Conservation (phyloP, 2,797 vertebrate species). For the Arnoldichthys spilopterus region DNA sequence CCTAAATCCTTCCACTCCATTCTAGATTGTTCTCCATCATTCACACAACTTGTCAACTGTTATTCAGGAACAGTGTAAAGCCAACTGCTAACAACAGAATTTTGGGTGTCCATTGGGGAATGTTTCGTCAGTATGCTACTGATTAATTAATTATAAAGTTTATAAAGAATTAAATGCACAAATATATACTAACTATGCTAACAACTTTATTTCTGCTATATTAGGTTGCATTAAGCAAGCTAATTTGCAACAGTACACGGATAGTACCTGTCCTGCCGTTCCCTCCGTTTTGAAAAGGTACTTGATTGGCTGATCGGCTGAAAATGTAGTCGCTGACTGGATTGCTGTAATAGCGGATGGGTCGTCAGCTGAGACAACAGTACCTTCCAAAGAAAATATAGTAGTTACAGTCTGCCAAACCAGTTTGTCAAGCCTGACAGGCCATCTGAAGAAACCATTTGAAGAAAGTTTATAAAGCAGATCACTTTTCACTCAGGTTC, state of each 20-base stretch:
- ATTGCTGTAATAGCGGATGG: conserved; percentile 90
- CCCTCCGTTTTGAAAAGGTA: conserved; percentile 94
- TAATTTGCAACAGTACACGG: neutral
- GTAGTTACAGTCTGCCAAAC: conserved; percentile 9
- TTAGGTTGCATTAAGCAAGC: neutral
- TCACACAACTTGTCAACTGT: neutral
- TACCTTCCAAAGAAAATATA: conserved; percentile 71
- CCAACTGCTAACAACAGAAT: no score
- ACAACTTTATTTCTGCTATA: no score
- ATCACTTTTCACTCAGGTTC: neutral
- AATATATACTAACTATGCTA: no score
- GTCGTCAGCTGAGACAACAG: conserved; percentile 89
- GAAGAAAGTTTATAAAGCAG: neutral
- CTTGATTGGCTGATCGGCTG: conserved; percentile 89
- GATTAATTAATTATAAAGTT: no score
- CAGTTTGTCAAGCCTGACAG: conserved; percentile 7
- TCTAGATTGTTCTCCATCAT: neutral
- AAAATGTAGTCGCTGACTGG: conserved; percentile 89
- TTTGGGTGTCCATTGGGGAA: no score
- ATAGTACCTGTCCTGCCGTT: conserved; percentile 83
- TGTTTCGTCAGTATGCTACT: no score
- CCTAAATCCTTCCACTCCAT: neutral
- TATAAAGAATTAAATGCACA: no score
- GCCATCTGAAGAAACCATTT: neutral
- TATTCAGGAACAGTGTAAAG: no score